Percentiles rank a stretch among this genome's conserved stretches.
Evolutionary conservation across 2,797 vertebrate species (phyloP).

Genomic region (Clarias fuscus): DNA sequence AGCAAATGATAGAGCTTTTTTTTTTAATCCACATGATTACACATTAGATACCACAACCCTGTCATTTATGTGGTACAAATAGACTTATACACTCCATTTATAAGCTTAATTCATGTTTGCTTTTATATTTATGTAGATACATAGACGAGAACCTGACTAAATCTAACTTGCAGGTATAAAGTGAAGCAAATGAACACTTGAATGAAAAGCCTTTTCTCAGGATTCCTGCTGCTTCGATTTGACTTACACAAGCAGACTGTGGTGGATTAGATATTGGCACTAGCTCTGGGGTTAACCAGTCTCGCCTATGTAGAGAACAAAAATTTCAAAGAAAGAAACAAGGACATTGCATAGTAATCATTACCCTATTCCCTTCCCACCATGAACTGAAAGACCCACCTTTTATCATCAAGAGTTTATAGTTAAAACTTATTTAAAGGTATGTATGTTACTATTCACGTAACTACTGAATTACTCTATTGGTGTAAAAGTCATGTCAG

Average conservation of each 20-base stretch:
- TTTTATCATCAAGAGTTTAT: slow-evolving; percentile 2
- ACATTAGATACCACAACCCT: slow-evolving; percentile 11
- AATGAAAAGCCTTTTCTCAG: background rate
- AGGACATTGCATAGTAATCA: slow-evolving; percentile 55
- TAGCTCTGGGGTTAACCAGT: slow-evolving; percentile 18
- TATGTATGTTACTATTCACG: slow-evolving; percentile 28
- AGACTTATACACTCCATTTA: background rate
- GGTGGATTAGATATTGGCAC: slow-evolving; percentile 32
- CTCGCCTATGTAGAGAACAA: slow-evolving; percentile 8
- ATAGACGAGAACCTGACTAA: background rate
- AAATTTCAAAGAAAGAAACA: slow-evolving; percentile 13
- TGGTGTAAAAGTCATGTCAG: slow-evolving; percentile 35
- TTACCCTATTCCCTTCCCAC: slow-evolving; percentile 25
- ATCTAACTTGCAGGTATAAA: background rate
- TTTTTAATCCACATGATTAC: slow-evolving; percentile 7
- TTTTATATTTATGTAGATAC: background rate
- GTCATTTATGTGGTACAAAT: background rate
- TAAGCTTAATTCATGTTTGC: background rate
- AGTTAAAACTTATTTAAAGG: slow-evolving; percentile 27
- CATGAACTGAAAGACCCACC: slow-evolving; percentile 17
- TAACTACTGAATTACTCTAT: slow-evolving; percentile 21
- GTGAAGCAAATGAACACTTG: background rate
- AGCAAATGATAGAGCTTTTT: slow-evolving; percentile 33
- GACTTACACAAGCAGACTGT: slow-evolving; percentile 14
- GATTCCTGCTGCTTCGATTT: background rate